Evolutionary conservation across 2,113 vertebrate genomes (phyloP).

Genomic region (Neodontobutis hainanensis): DNA sequence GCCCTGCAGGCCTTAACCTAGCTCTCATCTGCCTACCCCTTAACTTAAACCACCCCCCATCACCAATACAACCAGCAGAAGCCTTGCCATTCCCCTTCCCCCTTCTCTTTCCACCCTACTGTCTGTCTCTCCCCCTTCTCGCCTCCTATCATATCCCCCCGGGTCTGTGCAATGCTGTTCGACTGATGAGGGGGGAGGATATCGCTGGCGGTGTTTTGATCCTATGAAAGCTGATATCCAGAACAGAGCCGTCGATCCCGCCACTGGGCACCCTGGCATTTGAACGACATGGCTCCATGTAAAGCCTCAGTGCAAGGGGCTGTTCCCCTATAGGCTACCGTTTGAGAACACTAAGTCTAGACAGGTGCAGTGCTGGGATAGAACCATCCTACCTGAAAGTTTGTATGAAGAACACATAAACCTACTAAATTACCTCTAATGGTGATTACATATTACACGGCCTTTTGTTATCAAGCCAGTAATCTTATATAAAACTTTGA

Average conservation of each 20-base stretch:
- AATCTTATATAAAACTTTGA: too few relatives aligned
- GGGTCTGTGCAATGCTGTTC: conserved; percentile 68
- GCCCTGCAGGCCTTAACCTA: conserved; percentile 74
- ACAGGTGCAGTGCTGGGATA: conserved; percentile 68
- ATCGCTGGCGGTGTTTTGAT: conserved; percentile 79
- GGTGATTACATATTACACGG: background rate
- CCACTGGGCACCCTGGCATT: conserved; percentile 74
- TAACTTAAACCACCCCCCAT: conserved; percentile 62
- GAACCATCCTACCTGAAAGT: conserved; percentile 42
- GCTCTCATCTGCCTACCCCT: conserved; percentile 61
- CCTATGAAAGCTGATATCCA: conserved; percentile 80
- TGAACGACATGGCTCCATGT: conserved; percentile 67
- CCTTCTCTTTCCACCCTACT: conserved; percentile 14
- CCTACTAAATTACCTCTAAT: conserved; percentile 15
- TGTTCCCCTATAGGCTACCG: conserved; percentile 62
- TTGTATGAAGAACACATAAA: conserved; percentile 16
- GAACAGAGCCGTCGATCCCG: conserved; percentile 68
- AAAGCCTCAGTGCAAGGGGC: conserved; percentile 63
- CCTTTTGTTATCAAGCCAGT: too few relatives aligned
- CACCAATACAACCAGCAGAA: conserved; percentile 31
- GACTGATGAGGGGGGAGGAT: conserved; percentile 75
- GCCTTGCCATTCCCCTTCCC: conserved; percentile 21
- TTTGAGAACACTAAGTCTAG: conserved; percentile 68
- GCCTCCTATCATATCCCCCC: conserved; percentile 54
- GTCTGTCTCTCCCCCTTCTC: conserved; percentile 33